Evolutionary conservation across 2,113 vertebrate genomes (phyloP).

Genomic region (Gulo gulo): DNA sequence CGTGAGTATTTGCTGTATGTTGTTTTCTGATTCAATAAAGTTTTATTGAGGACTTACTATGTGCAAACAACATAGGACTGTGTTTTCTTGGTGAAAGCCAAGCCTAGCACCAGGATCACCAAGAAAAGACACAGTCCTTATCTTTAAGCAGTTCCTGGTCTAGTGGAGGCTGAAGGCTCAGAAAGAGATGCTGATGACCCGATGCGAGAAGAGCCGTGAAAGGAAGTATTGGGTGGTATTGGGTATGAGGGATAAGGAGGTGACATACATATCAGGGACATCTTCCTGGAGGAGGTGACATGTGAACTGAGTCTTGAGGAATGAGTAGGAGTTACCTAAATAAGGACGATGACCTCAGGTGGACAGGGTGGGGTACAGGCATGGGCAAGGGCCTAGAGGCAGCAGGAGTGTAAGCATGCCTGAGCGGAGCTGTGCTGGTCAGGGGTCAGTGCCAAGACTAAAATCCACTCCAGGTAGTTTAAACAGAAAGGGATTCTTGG

Average conservation of each 20-base stretch:
- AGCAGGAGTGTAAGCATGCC: background rate
- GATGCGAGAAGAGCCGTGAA: background rate
- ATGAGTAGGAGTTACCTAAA: background rate
- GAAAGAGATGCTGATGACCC: background rate
- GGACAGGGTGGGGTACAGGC: background rate
- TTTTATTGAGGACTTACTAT: background rate
- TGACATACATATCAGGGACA: background rate
- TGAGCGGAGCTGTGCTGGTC: background rate
- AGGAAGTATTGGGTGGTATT: background rate
- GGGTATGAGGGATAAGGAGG: background rate
- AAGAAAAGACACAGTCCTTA: background rate
- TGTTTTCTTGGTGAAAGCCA: background rate
- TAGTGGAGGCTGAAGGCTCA: background rate
- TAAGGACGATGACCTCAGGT: background rate
- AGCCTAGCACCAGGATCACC: background rate
- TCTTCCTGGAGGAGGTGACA: background rate
- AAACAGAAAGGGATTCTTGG: background rate
- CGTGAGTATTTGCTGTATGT: background rate
- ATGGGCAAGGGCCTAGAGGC: background rate
- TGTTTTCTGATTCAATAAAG: background rate
- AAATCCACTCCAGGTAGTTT: background rate
- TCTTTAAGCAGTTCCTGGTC: background rate
- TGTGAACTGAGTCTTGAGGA: background rate
- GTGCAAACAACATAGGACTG: background rate
- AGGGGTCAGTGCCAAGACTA: background rate